Percentiles rank a stretch among this genome's conserved stretches.
phyloP scores from a whole-genome alignment of 2,113 vertebrate genomes.

The Dasyurus viverrinus region DNA sequence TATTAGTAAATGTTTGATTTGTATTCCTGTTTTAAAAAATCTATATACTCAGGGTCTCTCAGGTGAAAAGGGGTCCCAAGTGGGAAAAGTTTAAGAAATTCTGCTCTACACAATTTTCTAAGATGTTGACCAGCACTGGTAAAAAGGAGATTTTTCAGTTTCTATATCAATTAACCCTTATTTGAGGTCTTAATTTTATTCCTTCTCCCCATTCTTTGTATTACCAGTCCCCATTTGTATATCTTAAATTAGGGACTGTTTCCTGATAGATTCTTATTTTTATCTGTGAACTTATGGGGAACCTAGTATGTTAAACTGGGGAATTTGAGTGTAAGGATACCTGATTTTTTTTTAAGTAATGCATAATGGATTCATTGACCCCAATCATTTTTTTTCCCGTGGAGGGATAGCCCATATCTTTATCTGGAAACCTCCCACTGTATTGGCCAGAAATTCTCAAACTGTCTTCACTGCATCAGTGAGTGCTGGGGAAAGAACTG shows the following conservation, averaged over 20 bases:
- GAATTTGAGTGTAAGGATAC: background rate
- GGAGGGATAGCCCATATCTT: slow-evolving; percentile 36
- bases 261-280: background rate
- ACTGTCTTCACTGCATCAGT: slow-evolving; percentile 61
- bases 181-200: background rate
- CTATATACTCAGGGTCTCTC: too few species aligned
- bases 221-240: background rate
- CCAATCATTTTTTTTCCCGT: slow-evolving; percentile 71
- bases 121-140: too few species aligned
- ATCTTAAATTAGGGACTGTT: background rate
- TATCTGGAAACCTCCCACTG: slow-evolving; percentile 49
- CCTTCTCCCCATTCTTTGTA: background rate
- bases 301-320: background rate
- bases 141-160: too few species aligned
- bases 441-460: slow-evolving; percentile 56
- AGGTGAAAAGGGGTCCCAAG: too few species aligned
- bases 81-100: too few species aligned
- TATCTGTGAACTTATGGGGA: background rate
- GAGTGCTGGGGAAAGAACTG: slow-evolving; percentile 33
- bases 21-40: too few species aligned
- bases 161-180: background rate
- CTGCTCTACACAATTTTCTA: too few species aligned
- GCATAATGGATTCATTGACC: slow-evolving; percentile 66
- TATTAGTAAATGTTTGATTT: too few species aligned
- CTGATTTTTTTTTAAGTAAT: slow-evolving; percentile 49